phyloP scores from a whole-genome alignment of 2,113 vertebrate genomes.

The Hemiprocne comata region DNA sequence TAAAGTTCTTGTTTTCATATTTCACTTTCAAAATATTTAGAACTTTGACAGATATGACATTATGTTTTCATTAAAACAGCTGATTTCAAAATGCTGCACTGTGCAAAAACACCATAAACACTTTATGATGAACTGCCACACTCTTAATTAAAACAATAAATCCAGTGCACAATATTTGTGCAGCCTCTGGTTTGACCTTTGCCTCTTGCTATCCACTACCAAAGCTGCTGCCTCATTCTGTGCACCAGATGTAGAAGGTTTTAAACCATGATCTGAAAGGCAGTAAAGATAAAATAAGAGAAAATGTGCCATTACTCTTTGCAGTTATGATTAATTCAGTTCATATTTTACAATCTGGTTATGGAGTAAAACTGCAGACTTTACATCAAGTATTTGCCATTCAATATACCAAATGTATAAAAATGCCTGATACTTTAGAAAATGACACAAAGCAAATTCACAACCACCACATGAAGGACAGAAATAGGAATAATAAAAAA shows the following conservation, averaged over 20 bases:
- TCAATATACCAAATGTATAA: constrained; percentile 81
- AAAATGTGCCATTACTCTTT: constrained; percentile 85
- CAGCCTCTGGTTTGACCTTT: constrained; percentile 87
- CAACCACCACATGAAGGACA: constrained; percentile 52
- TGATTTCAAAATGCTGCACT: constrained; percentile 86
- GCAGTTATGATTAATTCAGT: constrained; percentile 90
- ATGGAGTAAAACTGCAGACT: constrained; percentile 85
- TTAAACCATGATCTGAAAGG: constrained; percentile 84
- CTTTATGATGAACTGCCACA: constrained; percentile 91
- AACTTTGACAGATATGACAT: constrained; percentile 89
- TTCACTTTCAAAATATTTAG: constrained; percentile 90
- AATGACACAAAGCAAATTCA: constrained; percentile 74
- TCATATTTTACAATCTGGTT: constrained; percentile 91
- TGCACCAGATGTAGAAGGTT: constrained; percentile 80
- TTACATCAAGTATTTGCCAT: constrained; percentile 84
- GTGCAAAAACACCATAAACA: constrained; percentile 90
- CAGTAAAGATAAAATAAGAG: constrained; percentile 88
- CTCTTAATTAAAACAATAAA: constrained; percentile 97
- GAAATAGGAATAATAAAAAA: constrained; percentile 65
- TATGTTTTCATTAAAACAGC: constrained; percentile 89
- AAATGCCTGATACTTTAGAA: constrained; percentile 77
- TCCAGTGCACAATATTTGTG: constrained; percentile 86
- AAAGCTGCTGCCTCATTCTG: constrained; percentile 78
- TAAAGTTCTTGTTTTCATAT: constrained; percentile 86
- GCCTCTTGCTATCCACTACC: constrained; percentile 84